Evolutionary conservation across 2,113 vertebrate species (phyloP), one percentile per base, ranked within the genome.

Genomic region (Coturnix japonica): DNA sequence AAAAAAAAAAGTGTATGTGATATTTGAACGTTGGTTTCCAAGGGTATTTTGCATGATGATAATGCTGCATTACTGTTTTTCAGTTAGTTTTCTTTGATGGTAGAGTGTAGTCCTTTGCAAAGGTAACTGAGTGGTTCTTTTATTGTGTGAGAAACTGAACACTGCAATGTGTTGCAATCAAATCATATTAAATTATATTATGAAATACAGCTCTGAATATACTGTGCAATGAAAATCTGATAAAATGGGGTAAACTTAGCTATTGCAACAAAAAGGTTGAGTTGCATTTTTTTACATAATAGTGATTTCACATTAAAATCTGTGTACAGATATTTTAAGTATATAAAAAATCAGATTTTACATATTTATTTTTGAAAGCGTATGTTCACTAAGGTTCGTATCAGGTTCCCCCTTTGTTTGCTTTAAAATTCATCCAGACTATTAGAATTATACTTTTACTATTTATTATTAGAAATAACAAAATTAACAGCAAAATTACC

Each of bases 1-100:
- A 93, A 90, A 90, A 87, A 51, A 94, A 91, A 96, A 93, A 90
- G 90, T 97, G 85, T 96, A 97, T 97, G 98, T 98, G 96, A 95
- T 96, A 94, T 96, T 94, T 95, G 97, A 97, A 93, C 61, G 91
- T 97, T 96, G 96, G 94, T 97, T 97, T 96, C 93, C 97, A 98
- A 97, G 97, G 97, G 95, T 98, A 97, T 97, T 98, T 97, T 98
- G 98, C 98, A 98, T 98, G 98, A 97, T 94, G 97, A 97, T 97
- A 97, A 97, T 97, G 97, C 96, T 97, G 93, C 94, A 94, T 90
- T 96, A 94, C 73, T 96, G 95, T 96, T 95, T 97, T 97, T 92
- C 91, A 37, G 75, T 95, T 97, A 97, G 96, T 89, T 97, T 97
- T 95, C 91, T 98, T 97, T 97, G 95, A 94, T 85, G 95, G 96